Evolutionary conservation across 1,140 invertebrate species (phyloP).

Genomic region (Potamilus streckersoni): DNA sequence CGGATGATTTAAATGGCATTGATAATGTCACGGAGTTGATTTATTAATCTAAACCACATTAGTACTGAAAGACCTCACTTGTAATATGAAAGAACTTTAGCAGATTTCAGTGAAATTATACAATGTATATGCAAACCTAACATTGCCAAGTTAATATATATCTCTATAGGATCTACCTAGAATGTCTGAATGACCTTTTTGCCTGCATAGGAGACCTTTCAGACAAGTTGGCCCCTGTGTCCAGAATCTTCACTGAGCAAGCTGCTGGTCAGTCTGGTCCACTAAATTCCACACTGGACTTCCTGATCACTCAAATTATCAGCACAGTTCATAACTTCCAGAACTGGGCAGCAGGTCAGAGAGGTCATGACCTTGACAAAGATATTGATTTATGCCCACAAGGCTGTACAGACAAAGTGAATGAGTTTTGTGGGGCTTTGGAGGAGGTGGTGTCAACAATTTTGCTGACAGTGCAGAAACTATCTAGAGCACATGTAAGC

Average conservation of each 20-base stretch:
- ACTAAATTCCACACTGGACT: slow-evolving; percentile 26
- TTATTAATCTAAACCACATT: too few relatives aligned
- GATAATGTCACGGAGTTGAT: too few relatives aligned
- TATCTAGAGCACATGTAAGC: slow-evolving; percentile 34
- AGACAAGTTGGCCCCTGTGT: slow-evolving; percentile 1
- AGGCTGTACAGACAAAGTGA: background rate
- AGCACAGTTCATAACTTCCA: background rate
- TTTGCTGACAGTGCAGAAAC: slow-evolving; percentile 50
- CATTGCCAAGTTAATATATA: too few relatives aligned
- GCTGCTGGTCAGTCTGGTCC: slow-evolving; percentile 10
- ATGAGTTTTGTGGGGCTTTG: slow-evolving; percentile 10
- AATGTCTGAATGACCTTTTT: too few relatives aligned
- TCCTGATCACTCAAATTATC: slow-evolving; percentile 14
- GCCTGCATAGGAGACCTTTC: background rate
- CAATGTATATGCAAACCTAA: too few relatives aligned
- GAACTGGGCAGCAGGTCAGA: slow-evolving; percentile 7
- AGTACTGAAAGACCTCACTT: too few relatives aligned
- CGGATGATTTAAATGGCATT: too few relatives aligned
- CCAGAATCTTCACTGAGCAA: slow-evolving; percentile 26
- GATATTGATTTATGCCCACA: background rate
- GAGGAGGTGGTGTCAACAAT: slow-evolving; percentile 43
- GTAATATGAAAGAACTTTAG: too few relatives aligned
- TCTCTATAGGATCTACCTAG: too few relatives aligned
- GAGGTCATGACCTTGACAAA: slow-evolving; percentile 1
- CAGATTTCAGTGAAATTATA: too few relatives aligned